Evolutionary conservation across 2,888 invertebrate genomes (phyloP).

Genomic region (Cynaeus angustus): DNA sequence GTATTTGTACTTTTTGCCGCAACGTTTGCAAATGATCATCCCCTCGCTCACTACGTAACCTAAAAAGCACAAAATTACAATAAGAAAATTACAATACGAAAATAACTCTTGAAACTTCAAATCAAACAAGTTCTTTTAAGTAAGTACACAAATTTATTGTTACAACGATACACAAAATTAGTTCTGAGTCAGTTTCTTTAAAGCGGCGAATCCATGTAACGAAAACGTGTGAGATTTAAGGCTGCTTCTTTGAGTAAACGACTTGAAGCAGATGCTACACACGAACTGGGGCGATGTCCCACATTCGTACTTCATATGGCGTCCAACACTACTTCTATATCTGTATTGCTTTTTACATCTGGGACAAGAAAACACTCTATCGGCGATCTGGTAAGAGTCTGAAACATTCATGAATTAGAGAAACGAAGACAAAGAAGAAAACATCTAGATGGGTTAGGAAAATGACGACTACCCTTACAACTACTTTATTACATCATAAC

Average conservation of each 20-base stretch:
- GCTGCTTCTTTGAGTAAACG: constrained; percentile 67
- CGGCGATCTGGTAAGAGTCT: constrained; percentile 28
- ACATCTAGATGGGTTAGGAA: constrained; percentile 2
- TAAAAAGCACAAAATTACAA: constrained; percentile 32
- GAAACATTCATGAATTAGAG: constrained; percentile 38
- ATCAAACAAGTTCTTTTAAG: constrained; percentile 5
- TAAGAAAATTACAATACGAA: neutral
- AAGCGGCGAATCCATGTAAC: constrained; percentile 35
- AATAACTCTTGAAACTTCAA: too few species aligned
- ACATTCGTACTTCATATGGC: constrained; percentile 61
- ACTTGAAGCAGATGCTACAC: constrained; percentile 55
- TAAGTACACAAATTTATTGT: constrained; percentile 28
- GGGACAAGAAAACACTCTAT: constrained; percentile 51
- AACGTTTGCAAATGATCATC: constrained; percentile 54
- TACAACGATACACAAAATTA: constrained; percentile 12
- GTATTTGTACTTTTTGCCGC: constrained; percentile 60
- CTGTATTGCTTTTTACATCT: constrained; percentile 61
- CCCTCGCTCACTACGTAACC: constrained; percentile 28
- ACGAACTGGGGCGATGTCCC: constrained; percentile 53
- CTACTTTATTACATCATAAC: constrained; percentile 8
- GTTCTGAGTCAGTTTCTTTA: constrained; percentile 33
- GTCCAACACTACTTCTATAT: constrained; percentile 68
- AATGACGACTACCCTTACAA: neutral
- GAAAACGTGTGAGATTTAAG: constrained; percentile 61
- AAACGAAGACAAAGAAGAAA: neutral